Base-by-base conservation (phyloP, 2,888 invertebrate genomes). In the Cetonia aurata region DNA sequence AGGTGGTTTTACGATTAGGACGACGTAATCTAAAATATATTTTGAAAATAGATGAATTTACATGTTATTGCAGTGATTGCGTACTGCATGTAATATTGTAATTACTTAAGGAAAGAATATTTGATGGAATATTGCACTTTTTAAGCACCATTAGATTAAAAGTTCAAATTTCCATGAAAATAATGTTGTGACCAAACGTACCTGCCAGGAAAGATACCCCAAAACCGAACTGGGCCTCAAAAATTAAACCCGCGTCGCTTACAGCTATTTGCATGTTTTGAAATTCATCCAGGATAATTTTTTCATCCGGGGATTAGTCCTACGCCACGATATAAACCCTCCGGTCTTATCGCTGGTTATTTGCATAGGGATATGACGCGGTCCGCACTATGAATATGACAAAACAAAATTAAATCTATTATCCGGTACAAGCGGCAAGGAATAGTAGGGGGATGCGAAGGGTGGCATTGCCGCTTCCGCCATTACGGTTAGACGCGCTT, bases 281-380 rank as follows among this genome's bases (percentile, higher is more conserved):
- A 25, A 60, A 60, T 60, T 60, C 25, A 31, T 31, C 60, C 46
- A 13, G 60, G 31, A 60, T 60, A 60, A 31, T 60, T 60, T 60
- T 55, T 46, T 60, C 31, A 46, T 46, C n/a, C 46, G 13, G 46
- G 46, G 19, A 60, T 60, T 60, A 60, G 41, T 41, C 46, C 12
- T 60, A 60, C 31, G 31, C 12, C 31, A 13, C 25, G 46, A 60
- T 25, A 60, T 60, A 60, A 48, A 60, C 19, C 46, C 25, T 19
- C n/a, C 13, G 46, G 46, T 17, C 60, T 60, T 60, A 60, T 60
- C 60, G 13, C 33, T 46, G 31, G 31, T 25, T 60, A 60, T 60
- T 60, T 46, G 60, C 60, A 60, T 46, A 31, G 12, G 46, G 46
- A 48, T 19, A 15, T 46, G 12, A 25, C 60, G 1, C 13, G 31